Evolutionary conservation across 1,140 invertebrate species (phyloP), one percentile per base, ranked within the genome.

Genomic region (Ostrea denselamellosa): DNA sequence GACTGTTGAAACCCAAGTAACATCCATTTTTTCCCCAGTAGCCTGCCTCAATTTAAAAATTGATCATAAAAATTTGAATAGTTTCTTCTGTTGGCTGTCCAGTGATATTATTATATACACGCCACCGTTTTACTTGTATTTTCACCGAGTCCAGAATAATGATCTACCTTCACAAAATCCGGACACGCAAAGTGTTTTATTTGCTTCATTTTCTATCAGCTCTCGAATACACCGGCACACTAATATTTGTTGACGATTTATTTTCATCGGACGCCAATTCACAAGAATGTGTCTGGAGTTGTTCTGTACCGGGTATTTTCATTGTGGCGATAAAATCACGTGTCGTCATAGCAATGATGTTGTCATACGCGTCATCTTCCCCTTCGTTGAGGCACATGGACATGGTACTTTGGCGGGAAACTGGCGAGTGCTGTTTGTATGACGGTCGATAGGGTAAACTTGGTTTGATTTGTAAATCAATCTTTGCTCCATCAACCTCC

Each of bases 361-460:
- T 77, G 68, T 77, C 68, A 77, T 77, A 77, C 14, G 12, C 68
- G 12, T 34, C 68, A 22, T 77, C 22, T 12, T 34, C 28, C 22
- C 28, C 68, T 28, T 44, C 9, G 28, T 25, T 34, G 28, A 34
- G 10, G 28, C 68, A 2, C 2, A 25, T 28, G 28, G 68, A 77
- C 25, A 14, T 25, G 8, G 68, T 77, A 25, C 10, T 77, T 34
- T 77, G 68, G 25, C 68, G 68, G 28, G 68, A 77, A 77, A 77
- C 25, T 9, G 28, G 12, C 7, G 25, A 14, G 17, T 77, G 68
- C 12, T 34, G 22, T 3, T 77, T 77, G 9, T 28, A 28, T 10
- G 68, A 77, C 7, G 68, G 68, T 77, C 68, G 68, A 12, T 77
- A 34, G 25, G 68, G 68, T 77, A 77, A 77, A 34, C 68, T 34